Evolutionary conservation across 2,888 invertebrate species (phyloP), one percentile per base, ranked within the genome.

Genomic region (Polyommatus icarus): DNA sequence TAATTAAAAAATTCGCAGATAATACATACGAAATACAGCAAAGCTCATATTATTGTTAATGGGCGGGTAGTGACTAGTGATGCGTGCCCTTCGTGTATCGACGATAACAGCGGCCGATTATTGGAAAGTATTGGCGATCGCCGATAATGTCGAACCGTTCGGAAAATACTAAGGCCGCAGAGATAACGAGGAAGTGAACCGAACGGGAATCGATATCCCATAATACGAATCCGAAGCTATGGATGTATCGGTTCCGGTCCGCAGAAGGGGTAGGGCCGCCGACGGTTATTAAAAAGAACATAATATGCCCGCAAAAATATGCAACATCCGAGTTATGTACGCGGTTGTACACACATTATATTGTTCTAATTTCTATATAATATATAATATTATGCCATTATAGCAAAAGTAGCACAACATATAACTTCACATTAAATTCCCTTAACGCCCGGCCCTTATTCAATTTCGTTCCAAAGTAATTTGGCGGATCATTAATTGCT

Each of bases 111-210:
- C 40, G 20, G 59, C 71, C 57, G 61, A 77, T 77, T 79, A 94
- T 93, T 90, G 90, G 90, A 88, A 90, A 88, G 88, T 93, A 94
- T 94, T 89, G 93, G 92, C 87, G 91, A 94, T 94, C 89, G 87
- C 88, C 93, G 93, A 94, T 94, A 94, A 92, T 94, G 92, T 93
- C 91, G 93, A 92, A 89, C 89, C 88, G 92, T 94, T 94, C 93
- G 93, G 93, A 94, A 94, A 94, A 86, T 88, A 93, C 94, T 86
- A 94, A 92, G 94, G 86, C 88, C 84, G 78, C 94, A 94, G 91
- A 84, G 87, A 82, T 83, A 79, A 75, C 76, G 82, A 89, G 91
- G 87, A 91, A 92, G 84, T 87, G 80, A 79, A 79, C 81, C 92
- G 91, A 93, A 90, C 90, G 92, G 92, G 91, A 93, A 94, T 94